phyloP scores from a whole-genome alignment of 2,888 invertebrate genomes.

The Scaptomyza parva region DNA sequence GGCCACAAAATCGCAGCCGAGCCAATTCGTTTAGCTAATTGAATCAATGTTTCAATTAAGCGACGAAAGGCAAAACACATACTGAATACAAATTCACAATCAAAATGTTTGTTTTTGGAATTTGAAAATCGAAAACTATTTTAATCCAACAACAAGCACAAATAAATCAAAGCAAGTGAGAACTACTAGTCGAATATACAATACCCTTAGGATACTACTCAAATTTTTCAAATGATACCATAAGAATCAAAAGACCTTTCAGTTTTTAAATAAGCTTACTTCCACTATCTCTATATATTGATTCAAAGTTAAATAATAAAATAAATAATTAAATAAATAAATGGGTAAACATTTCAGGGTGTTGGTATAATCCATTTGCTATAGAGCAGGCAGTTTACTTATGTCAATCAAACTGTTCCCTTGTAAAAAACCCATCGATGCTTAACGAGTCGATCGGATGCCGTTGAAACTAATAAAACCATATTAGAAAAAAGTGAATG shows the following conservation, averaged over 20 bases:
- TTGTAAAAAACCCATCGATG: too few relatives aligned
- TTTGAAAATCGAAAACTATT: constrained; percentile 6
- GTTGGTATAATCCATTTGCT: too few relatives aligned
- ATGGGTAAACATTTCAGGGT: too few relatives aligned
- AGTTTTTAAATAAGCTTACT: too few relatives aligned
- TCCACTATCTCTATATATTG: too few relatives aligned
- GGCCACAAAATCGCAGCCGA: constrained; percentile 1
- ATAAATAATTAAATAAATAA: too few relatives aligned
- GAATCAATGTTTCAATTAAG: constrained; percentile 36
- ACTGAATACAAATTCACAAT: constrained; percentile 31
- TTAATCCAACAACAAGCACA: not conserved
- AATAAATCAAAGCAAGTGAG: not conserved
- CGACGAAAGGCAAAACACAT: constrained; percentile 6
- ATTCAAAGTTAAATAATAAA: not conserved
- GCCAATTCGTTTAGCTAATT: constrained; percentile 39
- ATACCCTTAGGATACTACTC: not conserved
- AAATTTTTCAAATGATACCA: too few relatives aligned
- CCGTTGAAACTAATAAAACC: too few relatives aligned
- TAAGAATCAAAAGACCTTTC: too few relatives aligned
- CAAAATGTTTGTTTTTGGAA: constrained; percentile 23
- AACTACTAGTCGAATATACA: not conserved
- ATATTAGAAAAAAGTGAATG: constrained; percentile 6
- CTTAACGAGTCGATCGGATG: too few relatives aligned
- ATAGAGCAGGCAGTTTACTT: too few relatives aligned
- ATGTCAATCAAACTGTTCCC: too few relatives aligned